Evolutionary conservation across 2,797 vertebrate genomes (phyloP).

Genomic region (Tinamus major): DNA sequence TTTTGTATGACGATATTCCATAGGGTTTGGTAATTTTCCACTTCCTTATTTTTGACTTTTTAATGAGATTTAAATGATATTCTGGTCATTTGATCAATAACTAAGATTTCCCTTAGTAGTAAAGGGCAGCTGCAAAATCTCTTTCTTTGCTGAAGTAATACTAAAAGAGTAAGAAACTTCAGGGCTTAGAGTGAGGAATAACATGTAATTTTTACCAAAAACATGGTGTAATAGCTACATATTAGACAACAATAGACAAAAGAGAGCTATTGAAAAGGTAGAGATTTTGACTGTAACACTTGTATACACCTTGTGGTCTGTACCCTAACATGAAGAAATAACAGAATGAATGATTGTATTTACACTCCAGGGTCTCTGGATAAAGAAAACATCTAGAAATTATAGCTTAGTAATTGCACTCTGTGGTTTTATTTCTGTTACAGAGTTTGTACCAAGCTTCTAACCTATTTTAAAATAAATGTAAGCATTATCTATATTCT

Average conservation of each 20-base stretch:
- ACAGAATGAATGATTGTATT: background rate
- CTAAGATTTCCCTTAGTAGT: background rate
- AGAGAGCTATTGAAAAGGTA: background rate
- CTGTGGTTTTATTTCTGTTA: background rate
- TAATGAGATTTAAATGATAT: background rate
- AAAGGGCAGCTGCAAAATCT: background rate
- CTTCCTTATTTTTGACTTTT: background rate
- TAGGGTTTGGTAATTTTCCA: background rate
- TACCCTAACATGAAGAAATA: background rate
- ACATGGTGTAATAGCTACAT: accelerated
- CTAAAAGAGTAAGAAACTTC: background rate
- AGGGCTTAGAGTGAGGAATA: background rate
- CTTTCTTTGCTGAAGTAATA: background rate
- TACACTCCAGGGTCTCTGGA: background rate
- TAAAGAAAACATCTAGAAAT: background rate
- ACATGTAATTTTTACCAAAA: background rate
- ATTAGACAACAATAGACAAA: background rate
- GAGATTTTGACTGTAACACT: background rate
- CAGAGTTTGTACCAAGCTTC: background rate
- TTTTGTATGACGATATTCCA: background rate
- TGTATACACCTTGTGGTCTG: background rate
- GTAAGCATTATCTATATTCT: background rate
- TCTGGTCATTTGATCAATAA: background rate
- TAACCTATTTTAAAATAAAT: background rate
- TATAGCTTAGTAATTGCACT: background rate